Evolutionary conservation across 1,140 invertebrate species (phyloP), one percentile per base, ranked within the genome.

Genomic region (Drosophila lowei): DNA sequence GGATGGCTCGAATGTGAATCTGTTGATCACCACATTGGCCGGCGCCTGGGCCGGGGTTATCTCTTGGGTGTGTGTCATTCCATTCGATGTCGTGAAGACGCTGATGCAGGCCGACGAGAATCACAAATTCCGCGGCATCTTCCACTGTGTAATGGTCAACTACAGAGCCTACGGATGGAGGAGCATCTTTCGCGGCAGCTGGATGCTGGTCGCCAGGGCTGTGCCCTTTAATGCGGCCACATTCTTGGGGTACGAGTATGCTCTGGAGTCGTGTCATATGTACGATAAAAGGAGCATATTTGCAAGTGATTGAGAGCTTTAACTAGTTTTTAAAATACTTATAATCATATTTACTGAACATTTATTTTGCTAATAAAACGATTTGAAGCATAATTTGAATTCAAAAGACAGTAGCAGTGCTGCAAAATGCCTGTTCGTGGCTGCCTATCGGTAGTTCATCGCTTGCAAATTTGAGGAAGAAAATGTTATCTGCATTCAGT

Each of bases 11-110:
- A 86, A 81, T 58, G 53, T 91, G 0, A 85, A 90, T 56, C 55
- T 91, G 5, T 8, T 91, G 8, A 73, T 91, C 7, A 91, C 90
- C 6, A 91, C 91, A 0, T 55, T 91, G 42, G 90, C 91, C 6
- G 90, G 90, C 0, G 89, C 91, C 11, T 90, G 88, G 75, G 89
- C 92, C 90, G 95, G 96, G 4, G 91, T 93, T n/a, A 44, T 94
- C 18, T 95, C 95, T 0, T 97, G 95, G 95, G 90, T 93, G 2
- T 92, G 93, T 21, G 93, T 95, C 9, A 93, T 96, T 72, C 96
- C 96, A 0, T 91, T 95, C 6, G 96, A 96, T 90, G 95, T 96
- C 13, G 92, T 97, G 16, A 96, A 97, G 91, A 95, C 95, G 2
- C 90, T 94, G 59, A 93, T 96, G 60, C 96, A 97, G 91, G 93